These are phyloP conservation scores for Otolemur garnettii DNA, from an alignment of 2,113 vertebrate species.

Conservation along the genomic window DNA sequence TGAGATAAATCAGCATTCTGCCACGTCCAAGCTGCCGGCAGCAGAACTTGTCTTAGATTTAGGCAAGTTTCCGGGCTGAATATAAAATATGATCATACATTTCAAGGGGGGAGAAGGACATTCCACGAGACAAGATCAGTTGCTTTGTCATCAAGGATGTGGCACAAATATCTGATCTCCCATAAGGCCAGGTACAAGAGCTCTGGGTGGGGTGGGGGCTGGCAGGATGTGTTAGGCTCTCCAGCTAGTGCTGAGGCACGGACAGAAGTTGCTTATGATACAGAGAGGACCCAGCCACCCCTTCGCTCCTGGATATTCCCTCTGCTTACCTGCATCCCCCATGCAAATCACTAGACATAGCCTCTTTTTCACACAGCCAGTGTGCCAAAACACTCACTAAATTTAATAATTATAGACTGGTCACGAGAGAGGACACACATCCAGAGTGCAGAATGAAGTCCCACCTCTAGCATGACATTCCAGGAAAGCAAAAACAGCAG, in stretches of 20 bases:
- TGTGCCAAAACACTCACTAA: not conserved
- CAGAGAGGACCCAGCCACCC: not conserved
- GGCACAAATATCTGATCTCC: slow-evolving; percentile 41
- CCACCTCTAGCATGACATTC: not conserved
- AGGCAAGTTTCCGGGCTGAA: slow-evolving; percentile 65
- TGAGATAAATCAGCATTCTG: slow-evolving; percentile 77
- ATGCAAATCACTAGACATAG: not conserved
- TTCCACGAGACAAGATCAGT: slow-evolving; percentile 56
- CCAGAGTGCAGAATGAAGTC: not conserved
- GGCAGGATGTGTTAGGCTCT: not conserved
- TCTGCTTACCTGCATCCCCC: not conserved
- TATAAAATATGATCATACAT: slow-evolving; percentile 63
- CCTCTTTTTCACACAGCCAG: not conserved
- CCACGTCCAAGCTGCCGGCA: slow-evolving; percentile 58
- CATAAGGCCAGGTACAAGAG: not conserved
- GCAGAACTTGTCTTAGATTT: slow-evolving; percentile 69
- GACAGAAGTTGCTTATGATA: not conserved
- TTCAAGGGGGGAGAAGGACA: not conserved
- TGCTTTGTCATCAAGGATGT: slow-evolving; percentile 49
- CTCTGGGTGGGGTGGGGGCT: not conserved
- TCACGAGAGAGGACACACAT: not conserved
- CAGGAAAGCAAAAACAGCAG: not conserved
- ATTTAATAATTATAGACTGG: not conserved
- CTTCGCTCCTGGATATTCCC: not conserved
- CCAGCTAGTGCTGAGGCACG: not conserved